Conservation (phyloP, 2,888 invertebrate species). For the Tillus elongatus region DNA sequence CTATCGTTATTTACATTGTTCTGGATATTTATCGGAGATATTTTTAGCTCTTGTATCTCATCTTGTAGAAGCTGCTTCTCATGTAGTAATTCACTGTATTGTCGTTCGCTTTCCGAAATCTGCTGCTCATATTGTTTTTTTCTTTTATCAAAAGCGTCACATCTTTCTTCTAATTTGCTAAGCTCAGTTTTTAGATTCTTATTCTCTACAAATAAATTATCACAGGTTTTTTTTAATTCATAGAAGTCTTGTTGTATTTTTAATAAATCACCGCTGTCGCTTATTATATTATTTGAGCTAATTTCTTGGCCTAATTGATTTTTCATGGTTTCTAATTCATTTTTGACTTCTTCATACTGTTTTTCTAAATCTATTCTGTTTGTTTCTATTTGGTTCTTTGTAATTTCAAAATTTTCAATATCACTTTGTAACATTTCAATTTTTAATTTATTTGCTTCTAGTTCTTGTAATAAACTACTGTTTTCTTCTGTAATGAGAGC, state of each 20-base stretch:
- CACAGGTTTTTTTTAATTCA: conserved; percentile 27
- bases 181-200: conserved; percentile 26
- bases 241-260: conserved; percentile 26
- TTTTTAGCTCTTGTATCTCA: conserved; percentile 38
- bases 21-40: conserved; percentile 30
- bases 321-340: conserved; percentile 4
- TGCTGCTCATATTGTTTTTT: conserved; percentile 29
- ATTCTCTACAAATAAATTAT: conserved; percentile 27
- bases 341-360: conserved; percentile 3
- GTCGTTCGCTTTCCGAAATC: conserved; percentile 32
- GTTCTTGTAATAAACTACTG: conserved; percentile 26
- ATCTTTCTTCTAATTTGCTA: conserved; percentile 25
- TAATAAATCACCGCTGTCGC: conserved; percentile 7
- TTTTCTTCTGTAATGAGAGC: conserved; percentile 32
- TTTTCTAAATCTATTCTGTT: conserved; percentile 7
- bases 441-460: conserved; percentile 31
- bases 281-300: background rate
- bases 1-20: conserved; percentile 18
- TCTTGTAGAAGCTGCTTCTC: conserved; percentile 37
- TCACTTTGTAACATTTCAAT: conserved; percentile 23
- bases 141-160: conserved; percentile 24
- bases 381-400: conserved; percentile 12
- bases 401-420: conserved; percentile 10
- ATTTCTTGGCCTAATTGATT: conserved; percentile 6
- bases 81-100: conserved; percentile 33